Evolutionary conservation across 2,888 invertebrate genomes (phyloP).

Genomic region (Oscheius sp.): DNA sequence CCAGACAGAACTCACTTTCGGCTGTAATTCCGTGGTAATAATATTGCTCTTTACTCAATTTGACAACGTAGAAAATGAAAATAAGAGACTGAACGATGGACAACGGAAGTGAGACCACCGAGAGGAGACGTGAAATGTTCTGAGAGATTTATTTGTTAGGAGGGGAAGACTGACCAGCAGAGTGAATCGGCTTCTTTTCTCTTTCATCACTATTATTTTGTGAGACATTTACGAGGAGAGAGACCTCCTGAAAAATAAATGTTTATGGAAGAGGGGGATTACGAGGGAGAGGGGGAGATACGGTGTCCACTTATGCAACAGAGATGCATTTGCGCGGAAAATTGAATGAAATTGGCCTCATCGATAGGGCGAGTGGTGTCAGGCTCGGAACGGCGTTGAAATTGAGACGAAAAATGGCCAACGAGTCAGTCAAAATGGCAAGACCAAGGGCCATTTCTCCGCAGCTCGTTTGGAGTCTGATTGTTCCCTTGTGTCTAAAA

Average conservation of each 20-base stretch:
- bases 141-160: neutral
- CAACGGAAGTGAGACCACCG: constrained; percentile 4
- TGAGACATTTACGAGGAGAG: neutral
- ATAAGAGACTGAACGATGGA: constrained; percentile 10
- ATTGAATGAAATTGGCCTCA: constrained; percentile 1
- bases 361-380: neutral
- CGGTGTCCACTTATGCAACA: neutral
- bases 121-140: constrained; percentile 2
- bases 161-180: neutral
- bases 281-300: neutral
- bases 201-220: neutral
- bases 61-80: constrained; percentile 6
- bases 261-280: neutral
- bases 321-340: neutral
- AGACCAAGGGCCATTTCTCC: neutral
- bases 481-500: too few relatives aligned
- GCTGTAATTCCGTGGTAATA: constrained; percentile 15
- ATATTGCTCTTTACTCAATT: neutral
- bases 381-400: neutral
- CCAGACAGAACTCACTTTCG: neutral
- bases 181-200: too few relatives aligned
- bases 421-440: neutral
- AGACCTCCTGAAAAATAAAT: too few relatives aligned
- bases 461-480: too few relatives aligned
- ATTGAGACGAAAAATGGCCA: neutral